phyloP scores from a whole-genome alignment of 1,140 invertebrate genomes.

The Cardiocondyla obscurior region DNA sequence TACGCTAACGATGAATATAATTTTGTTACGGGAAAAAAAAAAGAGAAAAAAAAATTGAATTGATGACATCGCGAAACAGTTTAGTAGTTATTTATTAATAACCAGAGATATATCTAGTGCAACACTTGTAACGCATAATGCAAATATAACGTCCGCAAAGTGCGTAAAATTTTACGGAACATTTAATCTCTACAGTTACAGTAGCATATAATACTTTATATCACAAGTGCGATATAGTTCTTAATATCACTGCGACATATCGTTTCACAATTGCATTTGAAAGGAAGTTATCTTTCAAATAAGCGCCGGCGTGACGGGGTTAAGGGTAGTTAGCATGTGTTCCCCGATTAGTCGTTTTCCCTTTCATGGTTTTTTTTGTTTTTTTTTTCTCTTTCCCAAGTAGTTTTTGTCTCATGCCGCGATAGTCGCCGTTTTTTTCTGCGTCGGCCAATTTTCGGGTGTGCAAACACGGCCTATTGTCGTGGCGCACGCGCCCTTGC shows the following conservation, averaged over 20 bases:
- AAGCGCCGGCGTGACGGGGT: constrained; percentile 36
- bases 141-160: background rate
- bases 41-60: too few species aligned
- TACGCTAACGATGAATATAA: background rate
- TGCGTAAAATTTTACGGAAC: background rate
- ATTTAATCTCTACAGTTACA: background rate
- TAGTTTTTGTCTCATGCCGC: constrained; percentile 58
- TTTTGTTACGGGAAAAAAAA: background rate
- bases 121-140: background rate
- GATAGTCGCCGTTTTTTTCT: constrained; percentile 64
- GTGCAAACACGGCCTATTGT: constrained; percentile 78
- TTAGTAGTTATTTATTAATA: background rate
- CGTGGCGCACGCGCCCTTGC: constrained; percentile 76
- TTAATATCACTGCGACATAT: constrained; percentile 1
- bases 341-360: constrained; percentile 59
- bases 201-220: background rate
- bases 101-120: background rate
- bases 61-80: background rate
- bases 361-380: constrained; percentile 56
- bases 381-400: constrained; percentile 50
- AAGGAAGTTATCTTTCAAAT: background rate
- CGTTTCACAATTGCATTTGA: background rate
- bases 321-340: constrained; percentile 59
- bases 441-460: constrained; percentile 77
- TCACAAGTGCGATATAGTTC: background rate